These are phyloP conservation scores for Semicossyphus pulcher DNA, from an alignment of 2,113 vertebrate genomes.

Conservation along the genomic window DNA sequence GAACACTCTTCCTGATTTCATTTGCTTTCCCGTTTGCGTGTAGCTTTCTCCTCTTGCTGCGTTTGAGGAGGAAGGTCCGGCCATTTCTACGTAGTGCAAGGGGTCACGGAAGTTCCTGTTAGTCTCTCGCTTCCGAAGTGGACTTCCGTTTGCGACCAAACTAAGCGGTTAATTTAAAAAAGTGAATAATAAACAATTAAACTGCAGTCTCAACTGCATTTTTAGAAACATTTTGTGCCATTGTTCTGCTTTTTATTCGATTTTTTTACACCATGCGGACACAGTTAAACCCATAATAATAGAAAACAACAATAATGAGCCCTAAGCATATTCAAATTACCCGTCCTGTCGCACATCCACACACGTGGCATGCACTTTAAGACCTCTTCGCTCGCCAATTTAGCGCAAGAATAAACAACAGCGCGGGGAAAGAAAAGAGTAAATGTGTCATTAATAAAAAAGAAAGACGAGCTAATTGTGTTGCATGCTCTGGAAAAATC, in stretches of 20 bases:
- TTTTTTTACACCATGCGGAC: too few relatives aligned
- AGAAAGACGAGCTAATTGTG: constrained; percentile 91
- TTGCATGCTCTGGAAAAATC: constrained; percentile 94
- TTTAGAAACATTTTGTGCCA: not conserved
- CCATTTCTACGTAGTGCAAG: too few relatives aligned
- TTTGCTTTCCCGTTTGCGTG: too few relatives aligned
- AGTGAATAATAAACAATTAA: too few relatives aligned
- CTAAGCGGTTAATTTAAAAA: too few relatives aligned
- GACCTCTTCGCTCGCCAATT: constrained; percentile 70
- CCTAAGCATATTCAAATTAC: constrained; percentile 46
- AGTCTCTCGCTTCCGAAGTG: too few relatives aligned
- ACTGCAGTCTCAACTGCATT: too few relatives aligned
- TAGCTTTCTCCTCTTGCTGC: too few relatives aligned
- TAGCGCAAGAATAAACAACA: constrained; percentile 70
- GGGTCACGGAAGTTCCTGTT: too few relatives aligned
- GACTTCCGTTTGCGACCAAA: too few relatives aligned
- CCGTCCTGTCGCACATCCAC: constrained; percentile 14
- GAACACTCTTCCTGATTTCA: too few relatives aligned
- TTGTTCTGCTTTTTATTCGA: constrained; percentile 9
- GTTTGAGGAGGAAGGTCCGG: too few relatives aligned
- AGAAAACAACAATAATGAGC: constrained; percentile 35
- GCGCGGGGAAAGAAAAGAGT: constrained; percentile 84
- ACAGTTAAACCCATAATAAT: constrained; percentile 21
- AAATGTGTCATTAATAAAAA: constrained; percentile 91
- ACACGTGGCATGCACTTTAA: constrained; percentile 53